Base-by-base conservation (phyloP, 2,113 vertebrate species). In the Aspiorhynchus laticeps region DNA sequence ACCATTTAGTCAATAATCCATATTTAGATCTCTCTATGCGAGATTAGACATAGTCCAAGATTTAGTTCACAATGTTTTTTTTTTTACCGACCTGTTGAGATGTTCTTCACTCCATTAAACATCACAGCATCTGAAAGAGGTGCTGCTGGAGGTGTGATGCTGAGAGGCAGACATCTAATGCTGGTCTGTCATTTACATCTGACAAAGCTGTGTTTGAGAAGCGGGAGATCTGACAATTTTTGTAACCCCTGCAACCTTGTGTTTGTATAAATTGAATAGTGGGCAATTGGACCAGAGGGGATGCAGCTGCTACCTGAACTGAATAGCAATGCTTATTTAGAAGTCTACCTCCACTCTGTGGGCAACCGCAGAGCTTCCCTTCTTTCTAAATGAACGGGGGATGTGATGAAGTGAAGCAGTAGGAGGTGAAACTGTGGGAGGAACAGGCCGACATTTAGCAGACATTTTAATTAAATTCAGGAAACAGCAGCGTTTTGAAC, bases 121-220 rank as follows among this genome's bases (percentile, higher is more conserved):
- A 63, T 12, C 78, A 61, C 31, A 36, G 7, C 24, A 6, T 63
- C 24, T 26, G 33, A 81, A 43, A 63, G 56, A 28, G 48, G 19
- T 7, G 21, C 24, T 26, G 33, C 65, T 28, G 43, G 56, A 28
- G 48, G 19, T 7, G 21, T 10, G 36, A 75, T 75, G 21, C 56
- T 67, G 8, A 0, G 21, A 80, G 53, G 78, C 38, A 48, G 53
- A 71, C 9, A 15, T 74, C 69, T 77, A 56, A 38, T 48, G 38
- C 33, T 24, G 4, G 80, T 67, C 31, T 56, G 69, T 61, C 79
- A 83, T 87, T 87, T 83, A 61, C 71, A 87, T 83, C 43, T 83
- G 86, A 87, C 65, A 53, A 87, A 15, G 41, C n/a, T 51, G 80
- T 75, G 65, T 48, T 82, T 82, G 71, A 87, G 31, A 81, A 81